phyloP scores from a whole-genome alignment of 2,797 vertebrate species.

The Anabacerthia variegaticeps region DNA sequence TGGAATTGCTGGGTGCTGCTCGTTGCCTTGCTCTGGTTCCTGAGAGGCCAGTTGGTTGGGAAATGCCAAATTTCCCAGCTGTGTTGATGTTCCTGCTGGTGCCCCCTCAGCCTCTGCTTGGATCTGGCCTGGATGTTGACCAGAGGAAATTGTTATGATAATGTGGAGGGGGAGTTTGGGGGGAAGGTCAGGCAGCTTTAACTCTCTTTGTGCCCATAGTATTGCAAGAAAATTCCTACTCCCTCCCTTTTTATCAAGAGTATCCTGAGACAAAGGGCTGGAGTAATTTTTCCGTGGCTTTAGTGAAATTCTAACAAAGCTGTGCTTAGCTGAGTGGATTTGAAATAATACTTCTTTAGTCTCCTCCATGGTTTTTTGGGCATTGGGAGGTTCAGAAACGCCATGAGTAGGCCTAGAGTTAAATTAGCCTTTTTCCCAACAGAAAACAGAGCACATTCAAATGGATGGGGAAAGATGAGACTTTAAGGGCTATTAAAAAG shows the following conservation, averaged over 20 bases:
- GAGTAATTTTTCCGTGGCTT: not conserved
- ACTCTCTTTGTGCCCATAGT: not conserved
- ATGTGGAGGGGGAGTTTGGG: not conserved
- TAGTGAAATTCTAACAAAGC: not conserved
- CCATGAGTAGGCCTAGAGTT: not conserved
- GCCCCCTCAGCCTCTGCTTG: not conserved
- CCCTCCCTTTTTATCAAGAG: not conserved
- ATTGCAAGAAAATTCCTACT: not conserved
- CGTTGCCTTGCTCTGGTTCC: not conserved
- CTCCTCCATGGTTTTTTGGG: not conserved
- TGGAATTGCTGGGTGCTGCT: not conserved
- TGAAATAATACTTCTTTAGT: not conserved
- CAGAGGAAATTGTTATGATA: not conserved
- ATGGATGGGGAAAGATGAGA: not conserved
- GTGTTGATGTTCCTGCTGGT: not conserved
- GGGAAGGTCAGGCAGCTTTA: not conserved
- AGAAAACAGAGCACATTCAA: not conserved
- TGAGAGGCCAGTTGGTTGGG: not conserved
- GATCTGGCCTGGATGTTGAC: not conserved
- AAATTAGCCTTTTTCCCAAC: not conserved
- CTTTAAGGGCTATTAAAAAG: not conserved
- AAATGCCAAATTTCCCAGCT: slow-evolving; percentile 14
- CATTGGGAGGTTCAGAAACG: not conserved
- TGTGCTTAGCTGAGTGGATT: slow-evolving; percentile 1
- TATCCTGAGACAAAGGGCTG: not conserved